Base-by-base conservation (phyloP, 2,888 invertebrate species). In the Stratiomys singularior region DNA sequence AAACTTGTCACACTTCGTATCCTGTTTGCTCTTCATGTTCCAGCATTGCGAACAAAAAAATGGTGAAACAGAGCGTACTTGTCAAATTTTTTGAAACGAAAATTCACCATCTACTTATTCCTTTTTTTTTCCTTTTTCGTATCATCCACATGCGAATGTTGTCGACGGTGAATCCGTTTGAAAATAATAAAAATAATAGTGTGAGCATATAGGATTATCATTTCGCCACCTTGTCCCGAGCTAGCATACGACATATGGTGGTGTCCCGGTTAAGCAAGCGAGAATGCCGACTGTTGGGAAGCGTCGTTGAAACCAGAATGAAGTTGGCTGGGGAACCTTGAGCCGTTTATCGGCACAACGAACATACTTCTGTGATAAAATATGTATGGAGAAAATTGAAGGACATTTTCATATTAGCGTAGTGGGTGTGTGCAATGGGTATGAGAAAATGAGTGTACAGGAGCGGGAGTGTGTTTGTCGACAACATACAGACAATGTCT, bases 331-430 rank as follows among this genome's bases (percentile, higher is more conserved):
- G 13, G 37, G 30, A 64, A 64, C 30, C 64, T 64, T 30, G 37
- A 30, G 1, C 37, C 30, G 64, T 64, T 9, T 64, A 30, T 64
- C 28, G 28, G 28, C 3, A 23, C 3, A 60, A 5, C 21, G 58
- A 23, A 28, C 23, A 18, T 64, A 30, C 37, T 13, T 60, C 25
- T 64, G n/a, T 18, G n/a, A 27, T 64, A n/a, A 64, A 30, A 64
- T 15, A 64, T 64, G 21, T 30, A 64, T 64, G n/a, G n/a, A 28
- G n/a, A 18, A 64, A 64, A 64, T 30, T 30, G 64, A 64, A 64
- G 9, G 30, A 64, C 64, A 64, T 64, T 64, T 60, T 30, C 37
- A 1, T 30, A 64, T 28, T 28, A 30, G 18, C 15, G 11, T 64
- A 30, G 15, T n/a, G 5, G 37, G 37, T 37, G 37, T 37, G n/a